Conservation (phyloP, 2,113 vertebrate species). For the Vulpes vulpes region DNA sequence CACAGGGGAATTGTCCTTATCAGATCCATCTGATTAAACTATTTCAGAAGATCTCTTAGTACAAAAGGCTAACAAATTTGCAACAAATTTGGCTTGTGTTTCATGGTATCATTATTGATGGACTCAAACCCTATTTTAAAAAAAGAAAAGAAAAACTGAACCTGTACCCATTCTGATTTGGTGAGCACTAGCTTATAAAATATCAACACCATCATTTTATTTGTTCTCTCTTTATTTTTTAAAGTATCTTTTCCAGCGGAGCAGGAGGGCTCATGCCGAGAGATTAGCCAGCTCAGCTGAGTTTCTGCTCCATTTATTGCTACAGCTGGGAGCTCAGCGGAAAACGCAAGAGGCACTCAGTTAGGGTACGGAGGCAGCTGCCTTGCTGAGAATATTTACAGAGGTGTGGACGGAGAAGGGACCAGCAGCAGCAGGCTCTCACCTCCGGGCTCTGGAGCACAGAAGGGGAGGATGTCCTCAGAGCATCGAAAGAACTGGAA, state of each 20-base stretch:
- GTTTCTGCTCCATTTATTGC: background rate
- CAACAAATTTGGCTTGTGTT: slow-evolving; percentile 17
- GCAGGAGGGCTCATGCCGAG: background rate
- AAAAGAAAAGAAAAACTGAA: background rate
- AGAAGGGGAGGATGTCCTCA: background rate
- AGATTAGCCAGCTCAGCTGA: background rate
- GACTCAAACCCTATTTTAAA: background rate
- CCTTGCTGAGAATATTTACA: background rate
- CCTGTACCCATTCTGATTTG: background rate
- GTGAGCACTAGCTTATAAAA: background rate
- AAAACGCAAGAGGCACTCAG: background rate
- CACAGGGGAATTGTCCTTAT: slow-evolving; percentile 72
- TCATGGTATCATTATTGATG: background rate
- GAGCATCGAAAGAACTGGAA: rapidly evolving
- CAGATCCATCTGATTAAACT: slow-evolving; percentile 63
- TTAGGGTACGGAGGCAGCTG: rapidly evolving
- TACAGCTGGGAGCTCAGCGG: background rate
- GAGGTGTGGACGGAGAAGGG: no score
- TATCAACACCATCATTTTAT: background rate
- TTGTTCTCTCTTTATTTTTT: background rate
- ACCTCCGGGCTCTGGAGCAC: background rate
- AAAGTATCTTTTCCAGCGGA: background rate
- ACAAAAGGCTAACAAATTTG: background rate
- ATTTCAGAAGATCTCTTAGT: slow-evolving; percentile 27
- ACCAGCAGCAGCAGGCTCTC: background rate